Conservation (phyloP, 37 sponge, comb jelly and placozoan species). For the Axinella damicornis region DNA sequence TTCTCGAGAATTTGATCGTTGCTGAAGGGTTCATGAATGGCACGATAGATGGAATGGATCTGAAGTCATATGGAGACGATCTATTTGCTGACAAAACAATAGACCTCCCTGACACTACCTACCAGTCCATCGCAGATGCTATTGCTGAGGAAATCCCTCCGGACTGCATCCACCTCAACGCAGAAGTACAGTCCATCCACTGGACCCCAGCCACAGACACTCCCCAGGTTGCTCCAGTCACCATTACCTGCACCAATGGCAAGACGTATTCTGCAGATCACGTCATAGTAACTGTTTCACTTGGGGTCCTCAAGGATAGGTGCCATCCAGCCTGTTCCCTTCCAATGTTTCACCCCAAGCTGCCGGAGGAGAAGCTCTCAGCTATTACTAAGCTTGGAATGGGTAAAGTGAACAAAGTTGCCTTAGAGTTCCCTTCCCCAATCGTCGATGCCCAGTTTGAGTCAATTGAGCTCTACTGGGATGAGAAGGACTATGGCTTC, state of each 20-base stretch:
- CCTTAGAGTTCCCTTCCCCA: conserved; percentile 31
- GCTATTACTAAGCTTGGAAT: conserved; percentile 73
- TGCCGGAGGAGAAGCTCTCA: conserved; percentile 71
- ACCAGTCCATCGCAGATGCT: conserved; percentile 13
- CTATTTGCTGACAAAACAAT: background rate
- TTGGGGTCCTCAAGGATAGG: conserved; percentile 79
- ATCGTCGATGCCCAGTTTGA: background rate
- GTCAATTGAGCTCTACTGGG: conserved; percentile 39
- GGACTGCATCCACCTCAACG: conserved; percentile 7
- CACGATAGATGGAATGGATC: conserved; percentile 9
- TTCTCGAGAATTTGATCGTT: conserved; percentile 4
- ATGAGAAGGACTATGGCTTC: conserved; percentile 5
- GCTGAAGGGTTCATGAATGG: conserved; percentile 20
- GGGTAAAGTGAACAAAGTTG: conserved; percentile 77
- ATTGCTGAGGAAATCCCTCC: background rate
- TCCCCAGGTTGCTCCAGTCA: background rate
- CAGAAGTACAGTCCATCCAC: conserved; percentile 23
- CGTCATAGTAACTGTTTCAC: conserved; percentile 82
- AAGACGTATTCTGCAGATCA: conserved; percentile 64
- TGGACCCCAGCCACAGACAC: background rate
- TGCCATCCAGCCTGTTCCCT: background rate
- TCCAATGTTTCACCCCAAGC: conserved; percentile 68
- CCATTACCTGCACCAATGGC: conserved; percentile 36
- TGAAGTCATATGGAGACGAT: conserved; percentile 19
- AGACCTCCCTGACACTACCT: background rate